phyloP scores from a whole-genome alignment of 2,888 invertebrate genomes.

The Exocentrus adspersus region DNA sequence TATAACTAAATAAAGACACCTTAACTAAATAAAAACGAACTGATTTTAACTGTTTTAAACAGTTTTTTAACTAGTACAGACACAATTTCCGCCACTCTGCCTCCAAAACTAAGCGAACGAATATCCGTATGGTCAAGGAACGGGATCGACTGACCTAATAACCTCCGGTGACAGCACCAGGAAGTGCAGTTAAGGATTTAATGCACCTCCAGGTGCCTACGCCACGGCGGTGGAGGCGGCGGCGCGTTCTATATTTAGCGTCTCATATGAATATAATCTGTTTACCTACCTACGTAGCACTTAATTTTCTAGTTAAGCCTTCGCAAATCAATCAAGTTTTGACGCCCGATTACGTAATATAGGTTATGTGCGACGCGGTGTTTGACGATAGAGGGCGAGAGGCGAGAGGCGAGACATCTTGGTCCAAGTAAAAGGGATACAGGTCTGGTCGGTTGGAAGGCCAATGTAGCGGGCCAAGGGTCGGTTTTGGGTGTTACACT shows the following conservation, averaged over 20 bases:
- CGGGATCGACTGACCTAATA: too few species aligned
- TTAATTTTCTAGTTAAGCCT: not conserved
- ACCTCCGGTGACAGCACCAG: not conserved
- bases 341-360: constrained; percentile 7
- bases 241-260: constrained; percentile 11
- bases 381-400: constrained; percentile 24
- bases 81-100: too few species aligned
- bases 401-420: constrained; percentile 14
- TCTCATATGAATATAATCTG: not conserved
- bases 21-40: too few species aligned
- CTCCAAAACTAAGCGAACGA: too few species aligned
- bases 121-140: too few species aligned
- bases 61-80: too few species aligned
- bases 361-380: constrained; percentile 10
- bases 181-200: constrained; percentile 1
- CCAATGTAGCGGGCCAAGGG: too few species aligned
- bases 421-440: too few species aligned
- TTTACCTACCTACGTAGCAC: constrained; percentile 4
- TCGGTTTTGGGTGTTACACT: too few species aligned
- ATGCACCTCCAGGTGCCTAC: not conserved
- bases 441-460: too few species aligned
- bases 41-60: too few species aligned
- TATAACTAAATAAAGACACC: too few species aligned
- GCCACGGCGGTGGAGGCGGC: not conserved
- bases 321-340: constrained; percentile 10